These are phyloP conservation scores for Potamarius usumacintae DNA, from an alignment of 2,113 vertebrate genomes.

Conservation along the genomic window DNA sequence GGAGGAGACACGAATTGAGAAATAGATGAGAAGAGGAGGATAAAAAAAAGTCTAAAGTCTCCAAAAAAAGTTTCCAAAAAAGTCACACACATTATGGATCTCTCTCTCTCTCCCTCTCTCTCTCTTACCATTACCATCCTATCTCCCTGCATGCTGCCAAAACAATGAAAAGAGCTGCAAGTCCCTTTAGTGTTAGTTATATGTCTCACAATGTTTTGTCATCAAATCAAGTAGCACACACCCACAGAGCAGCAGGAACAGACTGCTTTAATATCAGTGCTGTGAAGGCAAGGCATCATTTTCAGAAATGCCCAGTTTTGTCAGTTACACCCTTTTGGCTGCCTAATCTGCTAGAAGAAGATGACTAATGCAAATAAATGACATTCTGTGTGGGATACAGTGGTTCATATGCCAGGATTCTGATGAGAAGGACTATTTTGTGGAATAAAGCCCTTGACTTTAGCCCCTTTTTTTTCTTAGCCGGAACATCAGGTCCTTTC, in stretches of 20 bases:
- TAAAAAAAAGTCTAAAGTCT: too few species aligned
- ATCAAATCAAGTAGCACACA: background rate
- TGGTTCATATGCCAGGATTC: background rate
- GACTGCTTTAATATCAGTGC: background rate
- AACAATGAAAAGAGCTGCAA: constrained; percentile 8
- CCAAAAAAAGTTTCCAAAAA: background rate
- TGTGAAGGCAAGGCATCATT: background rate
- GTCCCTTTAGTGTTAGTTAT: constrained; percentile 22
- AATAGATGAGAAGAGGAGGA: constrained; percentile 20
- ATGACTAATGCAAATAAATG: background rate
- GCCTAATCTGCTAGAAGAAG: background rate
- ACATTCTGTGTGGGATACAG: background rate
- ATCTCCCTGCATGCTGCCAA: background rate
- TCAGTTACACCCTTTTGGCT: background rate
- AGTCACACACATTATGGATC: background rate
- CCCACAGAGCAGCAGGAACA: background rate
- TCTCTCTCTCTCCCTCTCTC: background rate
- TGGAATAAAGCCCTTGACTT: constrained; percentile 3
- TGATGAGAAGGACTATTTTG: background rate
- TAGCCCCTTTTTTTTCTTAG: background rate
- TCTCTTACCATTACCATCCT: background rate
- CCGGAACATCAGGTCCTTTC: background rate
- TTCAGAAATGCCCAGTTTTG: background rate
- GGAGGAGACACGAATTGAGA: background rate
- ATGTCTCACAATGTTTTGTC: background rate